These are phyloP conservation scores for Cylas formicarius DNA, from an alignment of 1,140 invertebrate species.

Conservation along the genomic window DNA sequence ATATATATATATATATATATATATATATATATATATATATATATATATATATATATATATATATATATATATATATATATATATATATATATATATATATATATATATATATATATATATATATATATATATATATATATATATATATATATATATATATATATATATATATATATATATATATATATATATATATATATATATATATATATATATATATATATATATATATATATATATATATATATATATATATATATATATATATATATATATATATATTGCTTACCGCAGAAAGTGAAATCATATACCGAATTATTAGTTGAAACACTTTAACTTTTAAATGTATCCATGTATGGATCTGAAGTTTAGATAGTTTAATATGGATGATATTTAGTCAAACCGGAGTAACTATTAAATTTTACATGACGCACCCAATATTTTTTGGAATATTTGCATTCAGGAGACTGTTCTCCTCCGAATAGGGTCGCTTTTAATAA, in stretches of 20 bases:
- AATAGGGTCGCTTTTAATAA: too few species aligned
- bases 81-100: slow-evolving; percentile 7
- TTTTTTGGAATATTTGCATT: too few species aligned
- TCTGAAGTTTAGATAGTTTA: too few species aligned
- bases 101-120: slow-evolving; percentile 6
- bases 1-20: slow-evolving; percentile 7
- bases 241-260: slow-evolving; percentile 6
- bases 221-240: slow-evolving; percentile 6
- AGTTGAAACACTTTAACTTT: too few species aligned
- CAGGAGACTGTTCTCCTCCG: too few species aligned
- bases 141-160: slow-evolving; percentile 2
- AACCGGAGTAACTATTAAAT: too few species aligned
- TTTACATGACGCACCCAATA: too few species aligned
- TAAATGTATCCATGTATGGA: too few species aligned
- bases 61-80: slow-evolving; percentile 7
- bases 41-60: slow-evolving; percentile 6
- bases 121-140: slow-evolving; percentile 6
- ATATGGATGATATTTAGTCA: too few species aligned
- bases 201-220: slow-evolving; percentile 6
- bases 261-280: background rate
- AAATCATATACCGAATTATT: too few species aligned
- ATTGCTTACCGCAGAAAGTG: background rate
- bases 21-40: slow-evolving; percentile 8
- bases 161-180: slow-evolving; percentile 7
- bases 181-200: slow-evolving; percentile 7